Percentiles rank a stretch among this genome's conserved stretches.
Conservation (phyloP, 1,140 invertebrate species). For the Aphelenchoides avenae region DNA sequence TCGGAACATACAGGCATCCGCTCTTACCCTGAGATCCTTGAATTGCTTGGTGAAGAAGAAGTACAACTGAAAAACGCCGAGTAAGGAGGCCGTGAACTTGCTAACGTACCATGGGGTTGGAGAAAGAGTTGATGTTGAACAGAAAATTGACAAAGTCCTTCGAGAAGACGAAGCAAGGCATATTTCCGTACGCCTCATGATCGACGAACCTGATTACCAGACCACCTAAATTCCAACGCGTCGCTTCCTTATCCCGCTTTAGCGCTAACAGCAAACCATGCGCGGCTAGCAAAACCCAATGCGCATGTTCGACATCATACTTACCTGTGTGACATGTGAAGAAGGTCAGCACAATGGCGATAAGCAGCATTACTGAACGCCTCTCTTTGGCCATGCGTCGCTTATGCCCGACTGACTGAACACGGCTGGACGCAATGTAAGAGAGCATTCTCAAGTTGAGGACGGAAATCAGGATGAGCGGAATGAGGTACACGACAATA, state of each 20-base stretch:
- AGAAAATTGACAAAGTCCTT: conserved; percentile 56
- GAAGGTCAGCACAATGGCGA: conserved; percentile 54
- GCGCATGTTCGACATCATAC: neutral
- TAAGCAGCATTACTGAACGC: conserved; percentile 50
- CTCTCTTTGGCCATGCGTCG: conserved; percentile 46
- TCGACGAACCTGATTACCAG: conserved; percentile 54
- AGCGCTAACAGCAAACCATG: neutral
- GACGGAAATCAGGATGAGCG: conserved; percentile 49
- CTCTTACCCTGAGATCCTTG: conserved; percentile 44
- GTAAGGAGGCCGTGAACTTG: neutral
- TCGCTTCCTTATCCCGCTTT: neutral
- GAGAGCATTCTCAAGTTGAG: conserved; percentile 51
- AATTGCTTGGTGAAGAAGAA: conserved; percentile 58
- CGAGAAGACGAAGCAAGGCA: conserved; percentile 45
- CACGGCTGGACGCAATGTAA: conserved; percentile 32
- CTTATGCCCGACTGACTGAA: conserved; percentile 44
- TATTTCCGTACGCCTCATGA: conserved; percentile 40
- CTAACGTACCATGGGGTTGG: conserved; percentile 50
- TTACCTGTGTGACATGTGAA: conserved; percentile 55
- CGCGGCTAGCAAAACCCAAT: neutral
- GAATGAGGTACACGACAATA: conserved; percentile 35
- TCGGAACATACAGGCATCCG: too few relatives aligned
- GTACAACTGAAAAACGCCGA: conserved; percentile 38
- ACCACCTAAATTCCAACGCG: conserved; percentile 42
- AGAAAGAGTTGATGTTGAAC: conserved; percentile 56